A percentile compares a stretch with the other conserved stretches of the same genome.
phyloP scores from a whole-genome alignment of 2,888 invertebrate species.

The Glaucopsyche alexis region DNA sequence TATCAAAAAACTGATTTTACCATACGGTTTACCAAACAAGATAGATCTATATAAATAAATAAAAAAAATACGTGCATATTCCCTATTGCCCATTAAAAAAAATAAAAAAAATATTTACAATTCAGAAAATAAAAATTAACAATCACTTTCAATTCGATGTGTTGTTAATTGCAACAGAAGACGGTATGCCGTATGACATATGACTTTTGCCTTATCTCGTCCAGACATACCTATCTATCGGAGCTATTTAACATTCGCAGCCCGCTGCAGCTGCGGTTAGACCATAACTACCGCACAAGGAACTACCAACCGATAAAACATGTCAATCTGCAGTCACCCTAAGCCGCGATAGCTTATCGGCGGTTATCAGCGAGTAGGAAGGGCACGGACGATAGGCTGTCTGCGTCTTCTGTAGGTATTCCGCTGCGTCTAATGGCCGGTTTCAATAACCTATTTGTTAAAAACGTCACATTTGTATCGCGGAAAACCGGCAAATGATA shows the following conservation, averaged over 20 bases:
- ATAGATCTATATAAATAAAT: too few species aligned
- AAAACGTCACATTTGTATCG: too few species aligned
- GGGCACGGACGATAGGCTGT: conserved; percentile 60
- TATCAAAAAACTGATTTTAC: too few species aligned
- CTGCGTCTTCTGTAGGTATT: conserved; percentile 42
- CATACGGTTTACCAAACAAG: too few species aligned
- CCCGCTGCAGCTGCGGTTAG: not conserved
- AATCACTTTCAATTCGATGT: too few species aligned
- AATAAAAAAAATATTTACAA: too few species aligned
- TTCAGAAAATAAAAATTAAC: too few species aligned
- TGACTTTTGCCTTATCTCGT: not conserved
- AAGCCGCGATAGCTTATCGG: conserved; percentile 43
- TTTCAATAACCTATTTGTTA: too few species aligned
- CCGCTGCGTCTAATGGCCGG: not conserved
- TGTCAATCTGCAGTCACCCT: conserved; percentile 36
- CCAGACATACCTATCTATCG: not conserved
- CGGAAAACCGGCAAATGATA: too few species aligned
- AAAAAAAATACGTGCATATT: too few species aligned
- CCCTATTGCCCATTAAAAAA: too few species aligned
- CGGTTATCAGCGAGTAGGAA: conserved; percentile 41
- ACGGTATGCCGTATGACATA: not conserved
- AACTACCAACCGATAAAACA: conserved; percentile 34
- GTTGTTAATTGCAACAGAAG: too few species aligned
- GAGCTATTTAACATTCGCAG: not conserved
- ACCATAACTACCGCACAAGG: not conserved